Conservation (phyloP, 2,797 vertebrate species). For the Danio choprae region DNA sequence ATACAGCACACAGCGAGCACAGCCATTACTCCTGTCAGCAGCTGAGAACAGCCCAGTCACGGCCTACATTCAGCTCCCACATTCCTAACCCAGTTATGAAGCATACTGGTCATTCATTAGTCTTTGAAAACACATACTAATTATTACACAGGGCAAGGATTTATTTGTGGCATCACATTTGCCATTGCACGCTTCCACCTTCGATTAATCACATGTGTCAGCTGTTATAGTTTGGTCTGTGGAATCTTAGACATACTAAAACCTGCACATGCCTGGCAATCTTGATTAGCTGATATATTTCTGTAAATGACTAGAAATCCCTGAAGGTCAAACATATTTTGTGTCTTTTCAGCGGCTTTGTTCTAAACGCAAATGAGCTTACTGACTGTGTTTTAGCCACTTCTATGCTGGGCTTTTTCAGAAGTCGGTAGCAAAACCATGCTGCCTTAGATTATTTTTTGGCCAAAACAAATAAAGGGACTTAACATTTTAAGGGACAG, state of each 20-base stretch:
- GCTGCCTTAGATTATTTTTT: neutral
- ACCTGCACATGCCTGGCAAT: neutral
- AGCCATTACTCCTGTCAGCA: slow-evolving; percentile 35
- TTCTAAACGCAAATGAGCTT: slow-evolving; percentile 20
- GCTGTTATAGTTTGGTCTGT: slow-evolving; percentile 21
- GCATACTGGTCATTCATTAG: slow-evolving; percentile 12
- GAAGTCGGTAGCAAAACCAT: neutral
- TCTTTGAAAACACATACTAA: slow-evolving; percentile 43
- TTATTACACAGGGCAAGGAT: slow-evolving; percentile 25
- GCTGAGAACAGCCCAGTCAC: slow-evolving; percentile 30
- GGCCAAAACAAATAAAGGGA: neutral
- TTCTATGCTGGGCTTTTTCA: neutral
- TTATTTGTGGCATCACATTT: slow-evolving; percentile 54
- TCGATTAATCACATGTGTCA: neutral
- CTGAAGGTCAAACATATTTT: slow-evolving; percentile 19
- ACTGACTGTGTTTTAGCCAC: slow-evolving; percentile 2
- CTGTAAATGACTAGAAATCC: slow-evolving; percentile 2
- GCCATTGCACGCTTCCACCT: slow-evolving; percentile 65
- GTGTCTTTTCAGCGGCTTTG: slow-evolving; percentile 5
- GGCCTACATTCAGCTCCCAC: slow-evolving; percentile 32
- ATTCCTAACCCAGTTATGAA: slow-evolving; percentile 11
- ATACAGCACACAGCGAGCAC: slow-evolving; percentile 47
- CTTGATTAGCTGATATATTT: neutral
- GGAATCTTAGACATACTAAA: neutral
- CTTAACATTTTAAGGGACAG: too few species aligned